A percentile compares a stretch with the other conserved stretches of the same genome.
Conservation (phyloP, 2,797 vertebrate species). For the Aphelocoma californica region DNA sequence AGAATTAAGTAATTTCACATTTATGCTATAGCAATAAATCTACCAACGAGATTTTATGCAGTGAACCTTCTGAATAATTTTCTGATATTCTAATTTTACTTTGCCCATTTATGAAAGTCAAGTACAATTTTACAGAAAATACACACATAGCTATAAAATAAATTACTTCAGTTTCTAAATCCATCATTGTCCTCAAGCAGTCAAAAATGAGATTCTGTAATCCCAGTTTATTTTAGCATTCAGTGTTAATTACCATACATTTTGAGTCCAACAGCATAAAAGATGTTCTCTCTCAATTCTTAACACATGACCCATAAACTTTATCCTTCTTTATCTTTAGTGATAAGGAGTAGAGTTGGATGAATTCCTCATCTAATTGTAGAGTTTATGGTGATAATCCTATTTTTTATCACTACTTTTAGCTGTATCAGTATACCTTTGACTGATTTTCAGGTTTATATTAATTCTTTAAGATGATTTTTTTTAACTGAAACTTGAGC, state of each 20-base stretch:
- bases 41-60: background rate
- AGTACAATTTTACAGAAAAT: slow-evolving; percentile 17
- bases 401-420: background rate
- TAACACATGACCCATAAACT: background rate
- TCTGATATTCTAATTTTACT: background rate
- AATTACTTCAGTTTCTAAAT: background rate
- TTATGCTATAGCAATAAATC: background rate
- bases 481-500: background rate
- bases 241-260: background rate
- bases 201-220: background rate
- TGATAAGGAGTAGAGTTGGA: background rate
- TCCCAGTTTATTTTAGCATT: background rate
- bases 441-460: background rate
- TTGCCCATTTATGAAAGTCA: background rate
- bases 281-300: background rate
- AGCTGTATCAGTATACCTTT: background rate
- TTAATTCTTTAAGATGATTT: background rate
- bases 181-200: background rate
- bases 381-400: background rate
- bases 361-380: background rate
- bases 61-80: background rate
- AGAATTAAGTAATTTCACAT: background rate
- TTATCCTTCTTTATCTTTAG: background rate
- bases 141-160: background rate
- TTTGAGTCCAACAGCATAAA: background rate